phyloP scores from a whole-genome alignment of 2,888 invertebrate species.

The Lasioglossum malachurum region DNA sequence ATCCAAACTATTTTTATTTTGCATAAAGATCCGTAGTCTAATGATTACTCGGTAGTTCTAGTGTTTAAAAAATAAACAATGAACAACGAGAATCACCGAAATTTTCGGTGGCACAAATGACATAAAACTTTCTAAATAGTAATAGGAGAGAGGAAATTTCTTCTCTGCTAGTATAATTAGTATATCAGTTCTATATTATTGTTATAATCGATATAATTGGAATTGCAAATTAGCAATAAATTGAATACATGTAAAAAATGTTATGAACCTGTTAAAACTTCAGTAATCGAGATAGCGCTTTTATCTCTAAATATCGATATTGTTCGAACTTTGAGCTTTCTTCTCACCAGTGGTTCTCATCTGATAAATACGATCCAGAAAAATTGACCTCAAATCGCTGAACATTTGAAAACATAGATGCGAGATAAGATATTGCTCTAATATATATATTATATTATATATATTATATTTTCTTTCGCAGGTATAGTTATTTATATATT shows the following conservation, averaged over 20 bases:
- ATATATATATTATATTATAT: not conserved
- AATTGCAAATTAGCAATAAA: not conserved
- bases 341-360: constrained; percentile 17
- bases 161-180: no score
- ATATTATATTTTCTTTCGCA: constrained; percentile 78
- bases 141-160: not conserved
- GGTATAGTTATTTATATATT: constrained; percentile 90
- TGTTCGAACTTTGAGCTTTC: constrained; percentile 22
- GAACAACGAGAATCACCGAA: not conserved
- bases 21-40: no score
- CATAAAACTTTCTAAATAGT: not conserved
- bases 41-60: not conserved
- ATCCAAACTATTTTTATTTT: no score
- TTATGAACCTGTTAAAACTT: not conserved
- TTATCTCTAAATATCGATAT: not conserved
- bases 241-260: not conserved
- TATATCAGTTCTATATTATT: not conserved
- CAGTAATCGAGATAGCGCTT: not conserved
- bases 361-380: not conserved
- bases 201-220: no score
- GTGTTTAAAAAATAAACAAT: not conserved
- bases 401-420: not conserved
- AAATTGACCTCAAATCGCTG: not conserved
- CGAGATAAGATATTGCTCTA: not conserved
- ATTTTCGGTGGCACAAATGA: not conserved